These are phyloP conservation scores for Cephus rjabovi DNA, from an alignment of 2,888 invertebrate species.

Conservation along the genomic window DNA sequence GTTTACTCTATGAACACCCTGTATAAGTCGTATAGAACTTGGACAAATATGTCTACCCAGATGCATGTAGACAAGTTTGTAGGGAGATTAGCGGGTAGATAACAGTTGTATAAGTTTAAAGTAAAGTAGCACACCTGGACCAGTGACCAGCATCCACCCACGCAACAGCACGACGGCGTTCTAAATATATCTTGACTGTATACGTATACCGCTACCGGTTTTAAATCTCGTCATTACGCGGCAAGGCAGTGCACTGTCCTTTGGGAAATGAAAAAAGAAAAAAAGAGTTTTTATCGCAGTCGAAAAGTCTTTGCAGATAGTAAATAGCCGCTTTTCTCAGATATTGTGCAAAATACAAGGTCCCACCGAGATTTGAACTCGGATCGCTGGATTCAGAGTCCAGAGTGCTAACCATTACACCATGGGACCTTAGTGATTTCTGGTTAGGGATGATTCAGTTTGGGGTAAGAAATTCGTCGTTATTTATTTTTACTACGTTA, in stretches of 20 bases:
- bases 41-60: background rate
- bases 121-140: conserved; percentile 37
- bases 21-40: background rate
- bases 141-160: conserved; percentile 52
- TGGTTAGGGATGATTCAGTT: background rate
- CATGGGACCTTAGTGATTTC: conserved; percentile 16
- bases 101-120: conserved; percentile 21
- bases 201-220: conserved; percentile 58
- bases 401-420: conserved; percentile 26
- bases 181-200: conserved; percentile 53
- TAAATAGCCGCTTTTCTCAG: background rate
- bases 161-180: conserved; percentile 48
- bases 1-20: background rate
- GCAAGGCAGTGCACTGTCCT: background rate
- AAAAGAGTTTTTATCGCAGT: background rate
- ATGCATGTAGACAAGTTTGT: background rate
- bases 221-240: conserved; percentile 41
- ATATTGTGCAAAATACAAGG: conserved; percentile 10
- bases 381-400: conserved; percentile 27
- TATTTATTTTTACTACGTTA: background rate
- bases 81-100: conserved; percentile 2
- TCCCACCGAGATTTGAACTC: conserved; percentile 26
- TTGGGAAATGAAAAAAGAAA: background rate
- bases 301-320: background rate
- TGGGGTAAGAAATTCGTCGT: background rate